Base-by-base conservation (phyloP, 2,888 invertebrate species). In the Drosophila fungiperda region DNA sequence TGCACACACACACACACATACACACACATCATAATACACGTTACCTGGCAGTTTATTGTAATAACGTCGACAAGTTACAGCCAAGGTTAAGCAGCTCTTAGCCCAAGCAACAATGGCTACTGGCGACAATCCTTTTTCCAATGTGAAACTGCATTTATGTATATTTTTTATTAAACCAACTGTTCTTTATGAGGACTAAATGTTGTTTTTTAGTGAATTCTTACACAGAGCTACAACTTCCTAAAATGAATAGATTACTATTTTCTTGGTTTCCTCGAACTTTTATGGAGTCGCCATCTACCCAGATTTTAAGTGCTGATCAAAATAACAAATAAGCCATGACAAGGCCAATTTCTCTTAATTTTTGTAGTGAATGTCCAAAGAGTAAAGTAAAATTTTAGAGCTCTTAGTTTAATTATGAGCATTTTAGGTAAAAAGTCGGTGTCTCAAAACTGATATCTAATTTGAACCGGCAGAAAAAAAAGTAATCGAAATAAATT, bases 11-110 rank as follows among this genome's bases (percentile, higher is more conserved):
- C 33, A 20, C 53, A 15, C 23, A 8, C 15, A 26, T 36, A 15
- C 49, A 57, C 61, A 64, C 80, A 85, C 69, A 74, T 83, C 75
- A 86, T 78, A 73, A 67, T 69, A 76, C 68, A 68, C 49, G 75
- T 74, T 71, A 76, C 49, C 75, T 68, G 84, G 67, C 85, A 84
- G 68, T 66, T 74, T 74, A 73, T 72, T 68, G 76, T 53, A 64
- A 50, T 54, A 63, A 59, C 60, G 69, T 65, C 62, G 70, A 76
- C 76, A 76, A 53, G 60, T 61, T 60, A 57, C 59, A 76, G 70
- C 76, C 66, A 62, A 55, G 64, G 64, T 79, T 71, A 78, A 71
- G 52, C 70, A 75, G 59, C 58, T 38, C 57, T 70, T 35, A 48
- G 23, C n/a, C 40, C 59, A 26, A 26, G 26, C 36, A 40, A 66